phyloP scores from a whole-genome alignment of 1,140 invertebrate species.

The Drosophila tristis region DNA sequence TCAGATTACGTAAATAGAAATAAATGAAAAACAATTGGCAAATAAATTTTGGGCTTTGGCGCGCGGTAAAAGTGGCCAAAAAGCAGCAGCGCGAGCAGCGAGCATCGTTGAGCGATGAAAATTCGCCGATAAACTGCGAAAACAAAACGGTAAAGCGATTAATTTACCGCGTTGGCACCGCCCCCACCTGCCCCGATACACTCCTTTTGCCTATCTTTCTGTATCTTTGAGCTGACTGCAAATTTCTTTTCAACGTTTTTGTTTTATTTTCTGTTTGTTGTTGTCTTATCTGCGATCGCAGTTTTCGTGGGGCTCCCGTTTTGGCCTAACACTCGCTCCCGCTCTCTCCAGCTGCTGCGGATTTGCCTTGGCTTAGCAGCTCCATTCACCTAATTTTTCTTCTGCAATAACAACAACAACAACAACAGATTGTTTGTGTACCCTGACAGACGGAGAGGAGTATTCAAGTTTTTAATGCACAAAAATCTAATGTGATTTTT shows the following conservation, averaged over 20 bases:
- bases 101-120: conserved; percentile 46
- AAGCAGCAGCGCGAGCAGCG: neutral
- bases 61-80: conserved; percentile 34
- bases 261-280: conserved; percentile 8
- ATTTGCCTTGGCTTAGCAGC: conserved; percentile 30
- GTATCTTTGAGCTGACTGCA: conserved; percentile 8
- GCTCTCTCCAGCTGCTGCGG: conserved; percentile 25
- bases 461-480: no score
- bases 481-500: neutral
- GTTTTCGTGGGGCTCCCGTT: conserved; percentile 23
- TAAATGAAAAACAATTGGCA: conserved; percentile 27
- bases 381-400: conserved; percentile 74
- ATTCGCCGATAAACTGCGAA: conserved; percentile 55
- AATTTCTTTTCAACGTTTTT: conserved; percentile 41
- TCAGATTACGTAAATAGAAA: conserved; percentile 47
- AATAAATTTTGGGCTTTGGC: conserved; percentile 39
- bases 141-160: conserved; percentile 34
- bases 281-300: conserved; percentile 60
- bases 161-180: conserved; percentile 19
- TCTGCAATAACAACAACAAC: conserved; percentile 9
- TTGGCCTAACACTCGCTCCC: conserved; percentile 14
- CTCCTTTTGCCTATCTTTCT: conserved; percentile 2
- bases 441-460: no score
- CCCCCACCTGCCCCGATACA: no score
- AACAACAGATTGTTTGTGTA: neutral